Conservation (phyloP, 2,113 vertebrate species). For the Eretmochelys imbricata region DNA sequence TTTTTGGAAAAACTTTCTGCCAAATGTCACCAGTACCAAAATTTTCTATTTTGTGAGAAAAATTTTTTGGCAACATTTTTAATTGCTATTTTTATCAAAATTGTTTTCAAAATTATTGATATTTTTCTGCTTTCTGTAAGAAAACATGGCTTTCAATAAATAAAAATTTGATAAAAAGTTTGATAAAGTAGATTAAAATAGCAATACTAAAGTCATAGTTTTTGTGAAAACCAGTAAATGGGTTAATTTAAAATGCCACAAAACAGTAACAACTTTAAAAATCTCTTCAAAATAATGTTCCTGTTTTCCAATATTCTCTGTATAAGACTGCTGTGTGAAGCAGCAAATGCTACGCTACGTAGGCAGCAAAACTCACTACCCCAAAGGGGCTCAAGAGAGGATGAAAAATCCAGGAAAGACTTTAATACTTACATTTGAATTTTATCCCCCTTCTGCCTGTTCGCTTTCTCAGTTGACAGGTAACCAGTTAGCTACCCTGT, state of each 20-base stretch:
- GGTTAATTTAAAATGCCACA: background rate
- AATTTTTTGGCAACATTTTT: background rate
- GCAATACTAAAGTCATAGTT: background rate
- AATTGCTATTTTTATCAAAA: background rate
- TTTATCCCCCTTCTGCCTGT: conserved; percentile 42
- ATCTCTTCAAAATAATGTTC: background rate
- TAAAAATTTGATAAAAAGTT: background rate
- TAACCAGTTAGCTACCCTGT: conserved; percentile 40
- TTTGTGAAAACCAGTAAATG: background rate
- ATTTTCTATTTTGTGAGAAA: background rate
- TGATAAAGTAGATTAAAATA: background rate
- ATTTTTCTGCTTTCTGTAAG: background rate
- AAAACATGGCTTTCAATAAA: background rate
- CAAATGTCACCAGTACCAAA: background rate
- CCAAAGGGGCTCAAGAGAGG: background rate
- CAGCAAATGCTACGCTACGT: background rate
- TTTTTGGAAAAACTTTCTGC: background rate
- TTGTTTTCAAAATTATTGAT: background rate
- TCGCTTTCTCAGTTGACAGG: conserved; percentile 36
- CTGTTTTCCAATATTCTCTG: background rate
- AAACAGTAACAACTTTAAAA: background rate
- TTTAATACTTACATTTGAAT: conserved; percentile 25
- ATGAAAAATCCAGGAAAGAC: background rate
- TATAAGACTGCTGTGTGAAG: background rate
- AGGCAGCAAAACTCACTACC: background rate